Conservation (phyloP, 2,113 vertebrate species). For the Plecturocebus donacophilus region DNA sequence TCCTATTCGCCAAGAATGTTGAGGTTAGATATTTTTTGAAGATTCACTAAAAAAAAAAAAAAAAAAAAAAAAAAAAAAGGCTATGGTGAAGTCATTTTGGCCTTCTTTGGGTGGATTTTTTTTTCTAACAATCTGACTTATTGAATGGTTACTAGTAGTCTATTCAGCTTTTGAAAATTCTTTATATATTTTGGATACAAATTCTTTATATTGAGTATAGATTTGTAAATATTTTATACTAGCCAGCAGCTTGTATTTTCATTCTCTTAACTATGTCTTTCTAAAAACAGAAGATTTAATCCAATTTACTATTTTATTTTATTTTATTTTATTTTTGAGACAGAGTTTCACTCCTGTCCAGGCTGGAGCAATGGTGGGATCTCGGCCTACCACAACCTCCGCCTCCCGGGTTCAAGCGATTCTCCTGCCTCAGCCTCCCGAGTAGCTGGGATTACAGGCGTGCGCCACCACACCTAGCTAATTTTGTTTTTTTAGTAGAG, state of each 20-base stretch:
- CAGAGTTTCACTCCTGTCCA: too few relatives aligned
- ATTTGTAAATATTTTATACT: slow-evolving; percentile 23
- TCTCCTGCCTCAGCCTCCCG: too few relatives aligned
- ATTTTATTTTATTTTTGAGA: too few relatives aligned
- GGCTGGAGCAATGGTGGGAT: too few relatives aligned
- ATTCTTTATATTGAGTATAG: neutral
- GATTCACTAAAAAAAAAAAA: neutral
- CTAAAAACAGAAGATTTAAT: slow-evolving; percentile 25
- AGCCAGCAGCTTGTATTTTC: neutral
- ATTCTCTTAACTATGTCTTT: slow-evolving; percentile 1
- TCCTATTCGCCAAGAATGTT: neutral
- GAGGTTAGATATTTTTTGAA: slow-evolving; percentile 39
- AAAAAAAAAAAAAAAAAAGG: neutral
- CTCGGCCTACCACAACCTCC: too few relatives aligned
- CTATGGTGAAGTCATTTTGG: neutral
- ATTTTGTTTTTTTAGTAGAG: too few relatives aligned
- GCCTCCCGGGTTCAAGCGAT: too few relatives aligned
- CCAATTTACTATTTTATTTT: slow-evolving; percentile 3
- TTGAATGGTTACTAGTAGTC: neutral
- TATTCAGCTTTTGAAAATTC: slow-evolving; percentile 43
- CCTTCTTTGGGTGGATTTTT: neutral
- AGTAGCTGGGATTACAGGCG: too few relatives aligned
- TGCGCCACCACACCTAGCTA: too few relatives aligned
- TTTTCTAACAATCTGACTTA: neutral
- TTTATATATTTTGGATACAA: slow-evolving; percentile 6